phyloP scores from a whole-genome alignment of 2,888 invertebrate genomes.

The Notocelia uddmanniana region DNA sequence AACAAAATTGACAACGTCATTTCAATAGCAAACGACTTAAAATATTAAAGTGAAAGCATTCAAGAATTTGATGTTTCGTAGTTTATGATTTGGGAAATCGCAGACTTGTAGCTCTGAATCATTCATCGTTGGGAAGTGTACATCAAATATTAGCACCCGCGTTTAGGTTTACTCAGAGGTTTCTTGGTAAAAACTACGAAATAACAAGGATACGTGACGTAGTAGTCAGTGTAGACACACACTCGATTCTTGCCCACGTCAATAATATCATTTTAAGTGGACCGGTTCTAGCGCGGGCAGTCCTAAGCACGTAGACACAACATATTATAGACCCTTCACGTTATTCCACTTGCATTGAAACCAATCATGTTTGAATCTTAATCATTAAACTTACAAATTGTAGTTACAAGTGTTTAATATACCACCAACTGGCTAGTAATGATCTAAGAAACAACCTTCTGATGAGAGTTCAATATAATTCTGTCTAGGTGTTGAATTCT shows the following conservation, averaged over 20 bases:
- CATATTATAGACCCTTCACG: slow-evolving; percentile 59
- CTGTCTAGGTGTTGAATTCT: background rate
- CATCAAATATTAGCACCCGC: slow-evolving; percentile 31
- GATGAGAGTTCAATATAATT: slow-evolving; percentile 4
- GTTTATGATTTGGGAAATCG: slow-evolving; percentile 36
- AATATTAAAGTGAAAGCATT: slow-evolving; percentile 47
- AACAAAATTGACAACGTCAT: slow-evolving; percentile 38
- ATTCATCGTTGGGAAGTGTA: slow-evolving; percentile 14
- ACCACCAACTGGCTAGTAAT: background rate
- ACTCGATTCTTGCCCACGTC: slow-evolving; percentile 62
- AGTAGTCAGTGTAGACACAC: slow-evolving; percentile 43
- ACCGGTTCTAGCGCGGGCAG: slow-evolving; percentile 72
- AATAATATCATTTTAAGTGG: slow-evolving; percentile 78
- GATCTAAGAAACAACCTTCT: background rate
- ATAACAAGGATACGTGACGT: slow-evolving; percentile 38
- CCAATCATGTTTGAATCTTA: background rate
- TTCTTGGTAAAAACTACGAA: slow-evolving; percentile 59
- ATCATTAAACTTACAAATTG: background rate
- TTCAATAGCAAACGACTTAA: slow-evolving; percentile 37
- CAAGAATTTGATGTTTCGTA: slow-evolving; percentile 44
- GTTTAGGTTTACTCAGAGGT: slow-evolving; percentile 52
- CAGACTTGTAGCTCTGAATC: slow-evolving; percentile 15
- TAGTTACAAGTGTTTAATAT: background rate
- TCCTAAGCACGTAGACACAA: slow-evolving; percentile 64
- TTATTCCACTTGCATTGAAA: slow-evolving; percentile 48